Conservation (phyloP, 2,888 invertebrate species). For the Apodemia hepburni region DNA sequence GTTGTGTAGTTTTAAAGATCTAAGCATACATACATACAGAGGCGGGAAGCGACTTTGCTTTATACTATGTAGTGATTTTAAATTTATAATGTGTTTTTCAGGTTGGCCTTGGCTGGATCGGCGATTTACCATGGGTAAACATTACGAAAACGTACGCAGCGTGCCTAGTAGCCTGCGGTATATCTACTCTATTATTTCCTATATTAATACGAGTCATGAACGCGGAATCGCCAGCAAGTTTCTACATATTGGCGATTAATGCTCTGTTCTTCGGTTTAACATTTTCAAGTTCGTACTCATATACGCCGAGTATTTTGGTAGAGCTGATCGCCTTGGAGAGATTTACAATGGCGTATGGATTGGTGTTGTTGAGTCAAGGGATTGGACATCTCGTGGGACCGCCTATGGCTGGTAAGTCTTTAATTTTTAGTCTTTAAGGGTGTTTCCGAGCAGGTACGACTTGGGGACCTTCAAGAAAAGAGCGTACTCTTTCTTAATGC, state of each 20-base stretch:
- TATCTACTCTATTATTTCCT: constrained; percentile 81
- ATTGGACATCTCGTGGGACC: constrained; percentile 96
- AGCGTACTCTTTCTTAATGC: too few relatives aligned
- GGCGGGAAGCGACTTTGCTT: too few relatives aligned
- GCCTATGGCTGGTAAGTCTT: constrained; percentile 89
- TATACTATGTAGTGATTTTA: too few relatives aligned
- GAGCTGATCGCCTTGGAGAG: constrained; percentile 93
- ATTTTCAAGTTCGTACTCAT: constrained; percentile 95
- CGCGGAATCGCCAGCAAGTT: constrained; percentile 58
- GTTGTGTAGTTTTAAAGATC: too few relatives aligned
- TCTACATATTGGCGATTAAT: constrained; percentile 70
- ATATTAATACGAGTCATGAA: constrained; percentile 64
- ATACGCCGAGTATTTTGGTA: constrained; percentile 94
- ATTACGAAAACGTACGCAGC: constrained; percentile 91
- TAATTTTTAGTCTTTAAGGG: background rate
- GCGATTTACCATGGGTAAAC: constrained; percentile 93
- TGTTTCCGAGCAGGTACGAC: too few relatives aligned
- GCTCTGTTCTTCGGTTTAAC: constrained; percentile 91
- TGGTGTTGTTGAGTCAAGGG: constrained; percentile 94
- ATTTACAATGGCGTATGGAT: constrained; percentile 95
- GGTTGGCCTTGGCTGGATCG: constrained; percentile 93
- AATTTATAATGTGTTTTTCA: constrained; percentile 43
- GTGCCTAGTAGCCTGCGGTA: constrained; percentile 85
- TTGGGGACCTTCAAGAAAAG: too few relatives aligned
- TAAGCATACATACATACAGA: too few relatives aligned